phyloP scores from a whole-genome alignment of 2,113 vertebrate genomes.

The Sorex araneus region DNA sequence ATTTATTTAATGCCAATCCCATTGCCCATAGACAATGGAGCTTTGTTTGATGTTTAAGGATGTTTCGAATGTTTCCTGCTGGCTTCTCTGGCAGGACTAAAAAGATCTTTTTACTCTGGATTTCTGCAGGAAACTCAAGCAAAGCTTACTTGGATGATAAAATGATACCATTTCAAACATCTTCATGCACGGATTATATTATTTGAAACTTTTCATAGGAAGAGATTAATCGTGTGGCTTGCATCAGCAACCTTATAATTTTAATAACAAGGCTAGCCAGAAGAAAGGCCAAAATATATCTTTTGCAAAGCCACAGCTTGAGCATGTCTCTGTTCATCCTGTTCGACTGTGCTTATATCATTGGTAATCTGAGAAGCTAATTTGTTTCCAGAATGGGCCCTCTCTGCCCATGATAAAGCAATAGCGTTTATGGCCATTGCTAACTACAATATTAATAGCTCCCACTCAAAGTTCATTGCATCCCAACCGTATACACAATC shows the following conservation, averaged over 20 bases:
- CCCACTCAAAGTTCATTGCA: not conserved
- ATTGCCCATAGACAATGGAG: conserved; percentile 73
- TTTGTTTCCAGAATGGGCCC: conserved; percentile 28
- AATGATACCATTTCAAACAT: conserved; percentile 75
- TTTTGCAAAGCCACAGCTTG: not conserved
- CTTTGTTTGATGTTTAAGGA: conserved; percentile 72
- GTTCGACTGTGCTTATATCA: not conserved
- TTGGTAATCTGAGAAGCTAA: not conserved
- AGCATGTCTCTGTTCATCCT: not conserved
- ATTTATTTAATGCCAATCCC: conserved; percentile 85
- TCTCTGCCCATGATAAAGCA: not conserved
- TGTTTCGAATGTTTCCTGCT: conserved; percentile 77
- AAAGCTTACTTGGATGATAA: conserved; percentile 78
- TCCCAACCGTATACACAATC: not conserved
- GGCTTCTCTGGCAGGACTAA: conserved; percentile 75
- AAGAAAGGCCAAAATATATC: conserved; percentile 56
- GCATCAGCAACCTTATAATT: conserved; percentile 61
- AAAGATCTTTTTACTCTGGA: conserved; percentile 55
- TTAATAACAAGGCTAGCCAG: conserved; percentile 64
- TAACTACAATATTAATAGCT: not conserved
- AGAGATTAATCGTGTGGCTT: conserved; percentile 67
- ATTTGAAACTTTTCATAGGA: conserved; percentile 72
- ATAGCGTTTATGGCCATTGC: not conserved
- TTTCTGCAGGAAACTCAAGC: conserved; percentile 69
- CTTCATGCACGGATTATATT: conserved; percentile 62